Evolutionary conservation across 2,888 invertebrate species (phyloP), one percentile per base, ranked within the genome.

Genomic region (Vannuccia rotundouncinata): DNA sequence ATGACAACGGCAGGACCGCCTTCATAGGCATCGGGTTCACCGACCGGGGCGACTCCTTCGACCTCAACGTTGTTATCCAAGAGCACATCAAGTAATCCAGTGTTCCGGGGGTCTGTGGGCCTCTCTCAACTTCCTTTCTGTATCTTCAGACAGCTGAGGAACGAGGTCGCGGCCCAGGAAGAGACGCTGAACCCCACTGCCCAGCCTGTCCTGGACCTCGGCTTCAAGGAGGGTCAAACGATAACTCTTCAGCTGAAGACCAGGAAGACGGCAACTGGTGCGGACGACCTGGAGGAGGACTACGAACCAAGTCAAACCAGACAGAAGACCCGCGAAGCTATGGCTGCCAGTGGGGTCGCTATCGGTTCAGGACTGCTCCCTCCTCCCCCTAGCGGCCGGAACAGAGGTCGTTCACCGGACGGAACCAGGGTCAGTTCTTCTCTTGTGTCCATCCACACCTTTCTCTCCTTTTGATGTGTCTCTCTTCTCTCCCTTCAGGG

Each of bases 181-280:
- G 45, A 45, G 17, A 17, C 17, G 45, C 10, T 17, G 10, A 45
- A 45, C 45, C 45, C 45, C 45, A 45, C 17, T 10, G 10, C 45
- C 5, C 45, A 45, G 45, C 45, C 90, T 84, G 92, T 94, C 84
- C 90, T 99, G 66, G 97, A 99, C 90, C 91, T 99, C 79, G 93
- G 96, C 77, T 98, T 99, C 88, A 99, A 99, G 87, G 98, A 98
- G 86, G 99, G 99, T 27, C 95, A 99, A 90, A 99, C 98, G 0
- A 99, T 99, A 83, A 98, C 95, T 90, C 96, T 99, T 82, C 99
- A 97, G 87, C 95, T 99, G 93, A 77, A 77, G 1, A 79, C 79
- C 1, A 22, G 29, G 1, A 27, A 30, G 28, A 78, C 28, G 0
- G 74, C 45, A 10, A 17, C 45, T 5, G 45, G 45, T 17, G 45